Conservation (phyloP, 2,113 vertebrate species). For the Quiscalus mexicanus region DNA sequence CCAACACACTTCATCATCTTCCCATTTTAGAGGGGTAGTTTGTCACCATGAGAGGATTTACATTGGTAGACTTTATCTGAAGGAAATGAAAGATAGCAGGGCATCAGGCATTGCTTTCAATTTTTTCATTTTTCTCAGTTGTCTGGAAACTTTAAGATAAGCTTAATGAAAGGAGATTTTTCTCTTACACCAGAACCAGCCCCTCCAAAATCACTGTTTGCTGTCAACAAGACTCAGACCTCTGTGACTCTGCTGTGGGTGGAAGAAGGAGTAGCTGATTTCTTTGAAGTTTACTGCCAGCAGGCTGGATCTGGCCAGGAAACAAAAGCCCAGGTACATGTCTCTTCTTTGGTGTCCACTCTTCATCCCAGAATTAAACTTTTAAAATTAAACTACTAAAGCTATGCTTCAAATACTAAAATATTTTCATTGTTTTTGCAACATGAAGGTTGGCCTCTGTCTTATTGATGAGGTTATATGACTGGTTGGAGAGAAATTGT, state of each 20-base stretch:
- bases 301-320: slow-evolving; percentile 69
- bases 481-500: not conserved
- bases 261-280: slow-evolving; percentile 92
- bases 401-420: not conserved
- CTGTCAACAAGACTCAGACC: slow-evolving; percentile 90
- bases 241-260: slow-evolving; percentile 93
- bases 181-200: slow-evolving; percentile 83
- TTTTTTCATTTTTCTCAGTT: not conserved
- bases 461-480: not conserved
- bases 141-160: not conserved
- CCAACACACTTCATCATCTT: not conserved
- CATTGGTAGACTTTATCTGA: not conserved
- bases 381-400: not conserved
- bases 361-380: not conserved
- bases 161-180: not conserved
- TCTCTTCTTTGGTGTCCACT: not conserved
- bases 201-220: slow-evolving; percentile 87
- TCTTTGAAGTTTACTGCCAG: slow-evolving; percentile 88
- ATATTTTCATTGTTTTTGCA: not conserved
- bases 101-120: not conserved
- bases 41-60: not conserved
- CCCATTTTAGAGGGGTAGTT: not conserved
- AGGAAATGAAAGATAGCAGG: not conserved
- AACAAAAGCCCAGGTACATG: slow-evolving; percentile 79
- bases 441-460: not conserved